Conservation (phyloP, 2,888 invertebrate genomes). For the Cryptops parisi region DNA sequence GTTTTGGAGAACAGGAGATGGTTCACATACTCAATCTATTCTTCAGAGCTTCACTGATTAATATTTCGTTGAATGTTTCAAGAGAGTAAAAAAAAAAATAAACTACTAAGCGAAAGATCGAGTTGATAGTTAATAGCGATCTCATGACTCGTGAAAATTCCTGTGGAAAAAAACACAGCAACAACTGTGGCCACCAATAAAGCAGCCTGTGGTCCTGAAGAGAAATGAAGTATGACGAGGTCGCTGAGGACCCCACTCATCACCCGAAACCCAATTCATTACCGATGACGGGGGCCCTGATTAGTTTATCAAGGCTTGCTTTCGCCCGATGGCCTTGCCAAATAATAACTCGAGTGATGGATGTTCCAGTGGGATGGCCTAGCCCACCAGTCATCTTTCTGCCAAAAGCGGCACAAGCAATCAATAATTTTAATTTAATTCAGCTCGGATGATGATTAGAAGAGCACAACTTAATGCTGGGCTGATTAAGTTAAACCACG, state of each 20-base stretch:
- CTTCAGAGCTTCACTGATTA: too few species aligned
- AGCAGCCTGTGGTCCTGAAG: neutral
- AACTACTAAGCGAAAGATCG: too few species aligned
- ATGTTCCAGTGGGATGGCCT: neutral
- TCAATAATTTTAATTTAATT: neutral
- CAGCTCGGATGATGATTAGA: neutral
- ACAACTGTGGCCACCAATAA: neutral
- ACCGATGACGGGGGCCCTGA: conserved; percentile 1
- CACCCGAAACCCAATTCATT: neutral
- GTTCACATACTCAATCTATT: too few species aligned
- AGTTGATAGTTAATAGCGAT: neutral
- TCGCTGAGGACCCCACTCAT: neutral
- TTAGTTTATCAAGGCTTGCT: conserved; percentile 10
- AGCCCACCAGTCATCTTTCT: too few species aligned
- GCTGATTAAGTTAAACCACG: neutral
- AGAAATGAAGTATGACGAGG: neutral
- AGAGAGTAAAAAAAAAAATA: too few species aligned
- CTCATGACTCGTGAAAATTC: neutral
- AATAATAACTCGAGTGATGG: neutral
- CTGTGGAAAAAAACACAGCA: neutral
- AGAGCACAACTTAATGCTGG: neutral
- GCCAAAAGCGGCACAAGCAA: neutral
- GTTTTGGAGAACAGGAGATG: too few species aligned
- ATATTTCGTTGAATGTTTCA: too few species aligned
- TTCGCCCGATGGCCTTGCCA: neutral